phyloP scores from a whole-genome alignment of 2,888 invertebrate species.

The Eretmocerus hayati region DNA sequence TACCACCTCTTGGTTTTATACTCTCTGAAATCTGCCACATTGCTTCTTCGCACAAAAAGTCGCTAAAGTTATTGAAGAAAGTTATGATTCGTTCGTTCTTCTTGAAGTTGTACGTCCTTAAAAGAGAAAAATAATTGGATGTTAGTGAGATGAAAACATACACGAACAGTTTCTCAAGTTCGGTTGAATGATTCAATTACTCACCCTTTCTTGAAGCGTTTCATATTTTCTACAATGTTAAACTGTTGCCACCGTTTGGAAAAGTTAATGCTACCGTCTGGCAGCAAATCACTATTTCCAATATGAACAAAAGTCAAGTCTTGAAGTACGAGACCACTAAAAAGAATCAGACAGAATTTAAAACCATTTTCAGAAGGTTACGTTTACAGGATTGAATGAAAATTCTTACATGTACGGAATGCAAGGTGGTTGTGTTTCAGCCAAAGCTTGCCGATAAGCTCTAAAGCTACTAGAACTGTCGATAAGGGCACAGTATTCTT shows the following conservation, averaged over 20 bases:
- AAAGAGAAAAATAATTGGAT: conserved; percentile 30
- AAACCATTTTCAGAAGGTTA: no score
- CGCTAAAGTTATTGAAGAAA: conserved; percentile 95
- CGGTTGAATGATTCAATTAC: conserved; percentile 41
- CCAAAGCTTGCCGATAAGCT: conserved; percentile 89
- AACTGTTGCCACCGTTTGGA: conserved; percentile 99
- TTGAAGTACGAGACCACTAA: conserved; percentile 93
- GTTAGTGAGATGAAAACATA: not conserved
- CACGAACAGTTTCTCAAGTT: not conserved
- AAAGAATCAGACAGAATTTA: conserved; percentile 10
- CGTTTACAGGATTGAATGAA: no score
- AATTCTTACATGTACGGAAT: conserved; percentile 93
- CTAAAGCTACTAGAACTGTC: conserved; percentile 97
- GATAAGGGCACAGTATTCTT: conserved; percentile 92
- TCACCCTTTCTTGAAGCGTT: conserved; percentile 94
- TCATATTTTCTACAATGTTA: conserved; percentile 96
- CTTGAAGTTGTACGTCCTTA: conserved; percentile 85
- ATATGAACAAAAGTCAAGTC: conserved; percentile 98
- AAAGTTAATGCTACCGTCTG: conserved; percentile 86
- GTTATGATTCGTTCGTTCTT: conserved; percentile 88
- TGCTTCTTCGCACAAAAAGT: conserved; percentile 91
- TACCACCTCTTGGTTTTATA: conserved; percentile 82
- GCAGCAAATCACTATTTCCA: conserved; percentile 86
- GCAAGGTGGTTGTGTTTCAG: conserved; percentile 94
- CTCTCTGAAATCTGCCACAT: conserved; percentile 98